Percentiles rank a stretch among this genome's conserved stretches.
Conservation (phyloP, 2,888 invertebrate species). For the Drosophila birchii region DNA sequence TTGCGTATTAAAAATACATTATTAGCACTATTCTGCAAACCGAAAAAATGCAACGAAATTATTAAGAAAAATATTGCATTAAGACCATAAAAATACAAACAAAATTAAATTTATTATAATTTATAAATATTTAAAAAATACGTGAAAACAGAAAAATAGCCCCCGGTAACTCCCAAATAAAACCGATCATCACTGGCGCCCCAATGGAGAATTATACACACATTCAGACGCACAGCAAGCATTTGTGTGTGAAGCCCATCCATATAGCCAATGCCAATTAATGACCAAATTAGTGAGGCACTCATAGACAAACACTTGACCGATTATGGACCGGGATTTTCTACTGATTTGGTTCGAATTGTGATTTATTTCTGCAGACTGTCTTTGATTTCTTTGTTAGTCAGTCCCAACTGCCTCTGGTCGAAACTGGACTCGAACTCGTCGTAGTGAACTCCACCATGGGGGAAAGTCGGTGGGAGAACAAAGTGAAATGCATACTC, state of each 20-base stretch:
- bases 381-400: slow-evolving; percentile 79
- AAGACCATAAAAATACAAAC: not conserved
- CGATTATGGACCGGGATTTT: slow-evolving; percentile 77
- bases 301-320: slow-evolving; percentile 79
- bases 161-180: not conserved
- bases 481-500: slow-evolving; percentile 71
- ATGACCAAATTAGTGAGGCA: slow-evolving; percentile 80
- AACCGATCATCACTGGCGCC: slow-evolving; percentile 20
- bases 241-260: slow-evolving; percentile 20
- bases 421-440: slow-evolving; percentile 23
- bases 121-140: not conserved
- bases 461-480: slow-evolving; percentile 70
- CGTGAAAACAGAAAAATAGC: not conserved
- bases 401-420: slow-evolving; percentile 33
- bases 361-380: slow-evolving; percentile 77
- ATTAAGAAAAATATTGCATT: not conserved
- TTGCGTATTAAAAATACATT: not conserved
- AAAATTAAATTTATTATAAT: too few relatives aligned
- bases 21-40: not conserved
- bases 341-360: slow-evolving; percentile 80
- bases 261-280: slow-evolving; percentile 75
- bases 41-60: not conserved
- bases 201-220: slow-evolving; percentile 29
- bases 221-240: not conserved
- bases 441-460: slow-evolving; percentile 7